Evolutionary conservation across 2,113 vertebrate genomes (phyloP).

Genomic region (Phalacrocorax pelagicus): DNA sequence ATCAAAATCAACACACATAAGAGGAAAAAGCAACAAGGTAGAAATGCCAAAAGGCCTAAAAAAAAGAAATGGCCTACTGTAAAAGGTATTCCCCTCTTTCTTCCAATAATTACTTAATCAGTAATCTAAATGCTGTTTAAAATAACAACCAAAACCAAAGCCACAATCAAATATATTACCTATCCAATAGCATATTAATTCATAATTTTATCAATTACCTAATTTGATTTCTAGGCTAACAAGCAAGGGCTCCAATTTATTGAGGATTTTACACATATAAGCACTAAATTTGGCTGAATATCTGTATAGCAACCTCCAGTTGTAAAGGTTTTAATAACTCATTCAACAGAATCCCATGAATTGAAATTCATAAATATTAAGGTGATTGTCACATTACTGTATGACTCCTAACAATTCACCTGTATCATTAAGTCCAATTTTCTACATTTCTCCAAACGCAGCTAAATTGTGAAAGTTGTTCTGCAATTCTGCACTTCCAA

Average conservation of each 20-base stretch:
- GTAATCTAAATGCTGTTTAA: not conserved
- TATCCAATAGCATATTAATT: not conserved
- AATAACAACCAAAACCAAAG: not conserved
- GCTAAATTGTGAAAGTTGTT: not conserved
- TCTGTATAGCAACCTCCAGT: not conserved
- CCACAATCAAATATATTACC: not conserved
- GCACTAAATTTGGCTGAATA: not conserved
- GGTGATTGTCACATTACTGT: not conserved
- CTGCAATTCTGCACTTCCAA: not conserved
- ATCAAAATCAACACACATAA: not conserved
- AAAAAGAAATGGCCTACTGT: not conserved
- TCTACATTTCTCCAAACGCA: not conserved
- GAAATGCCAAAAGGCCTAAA: not conserved
- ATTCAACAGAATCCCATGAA: not conserved
- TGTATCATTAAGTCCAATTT: not conserved
- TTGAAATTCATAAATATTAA: not conserved
- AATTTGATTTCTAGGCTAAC: not conserved
- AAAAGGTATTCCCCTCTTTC: not conserved
- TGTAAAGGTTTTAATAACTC: not conserved
- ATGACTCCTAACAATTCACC: not conserved
- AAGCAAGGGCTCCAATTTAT: not conserved
- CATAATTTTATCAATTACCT: not conserved
- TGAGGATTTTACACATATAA: not conserved
- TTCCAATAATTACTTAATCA: not conserved
- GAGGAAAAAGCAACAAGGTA: not conserved